Evolutionary conservation across 2,797 vertebrate genomes (phyloP).

Genomic region (Eutrigla gurnardus): DNA sequence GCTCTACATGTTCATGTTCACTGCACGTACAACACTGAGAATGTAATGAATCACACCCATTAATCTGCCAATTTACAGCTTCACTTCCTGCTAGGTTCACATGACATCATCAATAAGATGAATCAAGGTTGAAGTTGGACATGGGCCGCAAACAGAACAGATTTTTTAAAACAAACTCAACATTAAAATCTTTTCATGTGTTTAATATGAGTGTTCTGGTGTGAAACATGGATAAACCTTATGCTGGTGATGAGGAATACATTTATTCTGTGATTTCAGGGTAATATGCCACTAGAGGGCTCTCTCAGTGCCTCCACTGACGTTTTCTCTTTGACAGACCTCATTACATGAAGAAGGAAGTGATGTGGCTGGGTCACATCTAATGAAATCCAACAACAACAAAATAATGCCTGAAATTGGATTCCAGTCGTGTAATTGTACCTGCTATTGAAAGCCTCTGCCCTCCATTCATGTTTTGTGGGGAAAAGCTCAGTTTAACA

Average conservation of each 20-base stretch:
- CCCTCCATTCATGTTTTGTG: not conserved
- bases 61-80: constrained; percentile 15
- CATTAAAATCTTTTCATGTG: not conserved
- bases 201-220: not conserved
- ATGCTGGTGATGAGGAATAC: not conserved
- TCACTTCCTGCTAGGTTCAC: not conserved
- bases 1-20: no score
- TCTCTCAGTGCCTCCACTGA: not conserved
- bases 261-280: not conserved
- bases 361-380: constrained; percentile 5
- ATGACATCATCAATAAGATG: not conserved
- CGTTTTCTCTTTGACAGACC: constrained; percentile 26
- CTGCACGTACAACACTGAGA: not conserved
- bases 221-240: not conserved
- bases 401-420: not conserved
- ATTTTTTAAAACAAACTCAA: not conserved
- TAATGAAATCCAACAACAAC: not conserved
- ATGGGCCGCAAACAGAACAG: not conserved
- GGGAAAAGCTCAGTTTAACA: not conserved
- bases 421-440: not conserved
- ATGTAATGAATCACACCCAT: not conserved
- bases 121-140: not conserved
- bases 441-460: not conserved
- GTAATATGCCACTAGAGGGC: constrained; percentile 42
- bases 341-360: constrained; percentile 33